Evolutionary conservation across 2,888 invertebrate genomes (phyloP).

Genomic region (Cremastinae sp.): DNA sequence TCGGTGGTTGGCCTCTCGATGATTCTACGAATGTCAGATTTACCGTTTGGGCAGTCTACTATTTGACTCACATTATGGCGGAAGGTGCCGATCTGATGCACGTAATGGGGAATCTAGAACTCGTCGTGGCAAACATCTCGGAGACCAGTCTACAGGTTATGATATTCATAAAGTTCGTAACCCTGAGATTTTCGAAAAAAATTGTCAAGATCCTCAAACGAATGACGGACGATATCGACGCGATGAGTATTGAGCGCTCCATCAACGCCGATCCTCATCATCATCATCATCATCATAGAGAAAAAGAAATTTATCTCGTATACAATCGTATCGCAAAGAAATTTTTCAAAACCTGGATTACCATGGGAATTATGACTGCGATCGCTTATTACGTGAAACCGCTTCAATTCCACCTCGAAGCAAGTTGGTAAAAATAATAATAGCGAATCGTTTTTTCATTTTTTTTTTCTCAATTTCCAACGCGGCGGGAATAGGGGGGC

Average conservation of each 20-base stretch:
- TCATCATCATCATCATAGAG: no score
- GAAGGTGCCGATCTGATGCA: conserved; percentile 46
- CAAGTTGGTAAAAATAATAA: conserved; percentile 44
- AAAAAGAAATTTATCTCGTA: conserved; percentile 55
- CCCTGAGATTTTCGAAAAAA: conserved; percentile 49
- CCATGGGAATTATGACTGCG: conserved; percentile 24
- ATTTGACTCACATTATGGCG: conserved; percentile 43
- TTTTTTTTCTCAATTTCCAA: no score
- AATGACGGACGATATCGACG: conserved; percentile 30
- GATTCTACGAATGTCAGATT: conserved; percentile 54
- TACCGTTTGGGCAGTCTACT: conserved; percentile 50
- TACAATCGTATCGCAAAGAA: conserved; percentile 53
- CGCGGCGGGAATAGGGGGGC: no score
- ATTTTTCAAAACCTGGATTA: conserved; percentile 48
- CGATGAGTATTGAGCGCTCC: conserved; percentile 26
- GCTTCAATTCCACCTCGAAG: conserved; percentile 45
- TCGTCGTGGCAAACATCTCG: conserved; percentile 46
- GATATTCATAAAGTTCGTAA: conserved; percentile 47
- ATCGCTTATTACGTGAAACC: conserved; percentile 48
- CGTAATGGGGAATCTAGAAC: conserved; percentile 54
- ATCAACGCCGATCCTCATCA: no score
- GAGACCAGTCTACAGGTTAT: conserved; percentile 19
- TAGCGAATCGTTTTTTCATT: no score
- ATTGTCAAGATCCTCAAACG: conserved; percentile 27
- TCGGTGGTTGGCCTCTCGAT: conserved; percentile 61